Evolutionary conservation across 1,140 invertebrate genomes (phyloP).

Genomic region (Colletes latitarsis): DNA sequence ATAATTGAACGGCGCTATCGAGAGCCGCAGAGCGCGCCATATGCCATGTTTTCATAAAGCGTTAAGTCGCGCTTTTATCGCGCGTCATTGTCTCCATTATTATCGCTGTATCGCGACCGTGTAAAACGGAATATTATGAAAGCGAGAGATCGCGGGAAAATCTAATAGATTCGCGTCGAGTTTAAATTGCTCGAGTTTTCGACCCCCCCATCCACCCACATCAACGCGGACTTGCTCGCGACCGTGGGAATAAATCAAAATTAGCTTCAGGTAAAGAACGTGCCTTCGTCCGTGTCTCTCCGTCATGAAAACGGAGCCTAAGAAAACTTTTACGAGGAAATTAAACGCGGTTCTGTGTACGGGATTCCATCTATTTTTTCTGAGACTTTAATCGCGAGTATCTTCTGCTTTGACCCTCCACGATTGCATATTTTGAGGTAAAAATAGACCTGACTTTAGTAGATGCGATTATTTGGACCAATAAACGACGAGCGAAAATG

Average conservation of each 20-base stretch:
- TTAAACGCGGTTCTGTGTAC: background rate
- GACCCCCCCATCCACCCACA: background rate
- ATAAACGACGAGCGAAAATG: too few species aligned
- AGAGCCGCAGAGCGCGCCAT: slow-evolving; percentile 16
- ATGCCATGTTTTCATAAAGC: slow-evolving; percentile 31
- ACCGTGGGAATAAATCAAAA: slow-evolving; percentile 18
- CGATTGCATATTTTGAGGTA: too few species aligned
- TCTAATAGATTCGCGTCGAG: slow-evolving; percentile 13
- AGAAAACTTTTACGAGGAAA: background rate
- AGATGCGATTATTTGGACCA: too few species aligned
- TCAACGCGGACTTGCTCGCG: too few species aligned
- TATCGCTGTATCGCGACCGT: slow-evolving; percentile 1
- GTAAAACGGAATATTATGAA: slow-evolving; percentile 27
- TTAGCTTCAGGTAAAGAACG: slow-evolving; percentile 1
- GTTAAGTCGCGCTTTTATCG: slow-evolving; percentile 25
- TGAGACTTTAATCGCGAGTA: too few species aligned
- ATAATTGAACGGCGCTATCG: slow-evolving; percentile 31
- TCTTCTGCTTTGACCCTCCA: too few species aligned
- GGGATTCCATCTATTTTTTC: too few species aligned
- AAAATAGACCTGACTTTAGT: too few species aligned
- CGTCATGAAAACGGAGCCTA: background rate
- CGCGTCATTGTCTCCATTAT: slow-evolving; percentile 31
- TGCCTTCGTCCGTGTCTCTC: too few species aligned
- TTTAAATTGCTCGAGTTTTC: background rate
- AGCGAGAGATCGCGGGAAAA: background rate